Evolutionary conservation across 2,888 invertebrate genomes (phyloP).

Genomic region (Philaethria dido): DNA sequence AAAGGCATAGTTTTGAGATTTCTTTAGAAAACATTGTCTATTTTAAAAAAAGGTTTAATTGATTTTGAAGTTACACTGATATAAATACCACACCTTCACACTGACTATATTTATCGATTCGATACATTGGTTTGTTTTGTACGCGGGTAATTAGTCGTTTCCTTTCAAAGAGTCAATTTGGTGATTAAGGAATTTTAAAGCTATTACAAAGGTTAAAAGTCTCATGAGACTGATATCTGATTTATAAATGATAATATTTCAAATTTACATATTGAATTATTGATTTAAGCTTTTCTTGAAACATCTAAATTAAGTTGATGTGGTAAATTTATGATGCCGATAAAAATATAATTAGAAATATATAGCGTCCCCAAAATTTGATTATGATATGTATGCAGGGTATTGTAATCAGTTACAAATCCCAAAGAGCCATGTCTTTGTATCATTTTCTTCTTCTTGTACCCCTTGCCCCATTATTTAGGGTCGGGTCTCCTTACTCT

Average conservation of each 20-base stretch:
- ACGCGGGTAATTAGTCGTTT: conserved; percentile 41
- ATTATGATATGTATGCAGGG: too few relatives aligned
- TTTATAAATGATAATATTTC: conserved; percentile 42
- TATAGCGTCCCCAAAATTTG: too few relatives aligned
- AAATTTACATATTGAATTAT: not conserved
- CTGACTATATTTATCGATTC: conserved; percentile 40
- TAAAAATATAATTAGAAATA: not conserved
- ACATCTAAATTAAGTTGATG: not conserved
- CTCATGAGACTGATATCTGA: conserved; percentile 43
- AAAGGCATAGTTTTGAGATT: not conserved
- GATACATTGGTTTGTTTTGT: conserved; percentile 42
- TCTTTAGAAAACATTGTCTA: not conserved
- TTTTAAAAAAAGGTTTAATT: conserved; percentile 2
- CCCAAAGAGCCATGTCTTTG: too few relatives aligned
- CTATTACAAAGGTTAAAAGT: conserved; percentile 46
- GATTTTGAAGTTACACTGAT: conserved; percentile 26
- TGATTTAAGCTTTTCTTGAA: not conserved
- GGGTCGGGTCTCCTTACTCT: too few relatives aligned
- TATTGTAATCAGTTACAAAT: too few relatives aligned
- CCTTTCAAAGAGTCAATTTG: conserved; percentile 38
- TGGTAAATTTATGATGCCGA: not conserved
- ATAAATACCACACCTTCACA: conserved; percentile 35
- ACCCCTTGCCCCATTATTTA: too few relatives aligned
- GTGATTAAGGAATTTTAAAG: conserved; percentile 43
- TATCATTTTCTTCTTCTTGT: too few relatives aligned